Conservation (phyloP, 2,113 vertebrate species). For the Atractosteus spatula region DNA sequence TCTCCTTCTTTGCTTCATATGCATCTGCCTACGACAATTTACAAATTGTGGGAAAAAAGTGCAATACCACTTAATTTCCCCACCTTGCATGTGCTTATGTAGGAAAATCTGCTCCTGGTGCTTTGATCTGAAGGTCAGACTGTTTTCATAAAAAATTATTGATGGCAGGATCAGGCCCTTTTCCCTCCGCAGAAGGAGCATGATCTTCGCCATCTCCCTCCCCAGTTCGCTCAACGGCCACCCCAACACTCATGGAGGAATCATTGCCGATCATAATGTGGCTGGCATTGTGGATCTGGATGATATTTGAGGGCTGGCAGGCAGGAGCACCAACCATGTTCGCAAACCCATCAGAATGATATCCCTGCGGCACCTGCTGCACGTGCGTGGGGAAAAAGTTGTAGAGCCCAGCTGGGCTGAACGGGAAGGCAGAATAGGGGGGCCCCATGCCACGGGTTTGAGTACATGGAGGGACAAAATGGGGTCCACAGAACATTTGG, state of each 20-base stretch:
- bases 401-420: neutral
- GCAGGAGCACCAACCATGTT: neutral
- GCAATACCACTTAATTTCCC: no score
- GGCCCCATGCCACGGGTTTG: neutral
- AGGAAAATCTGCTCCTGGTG: no score
- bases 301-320: slow-evolving; percentile 29
- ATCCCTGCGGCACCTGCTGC: slow-evolving; percentile 8
- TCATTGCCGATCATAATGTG: slow-evolving; percentile 65
- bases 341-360: neutral
- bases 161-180: no score
- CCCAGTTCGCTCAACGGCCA: slow-evolving; percentile 13
- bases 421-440: neutral
- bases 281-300: slow-evolving; percentile 56
- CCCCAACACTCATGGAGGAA: slow-evolving; percentile 56
- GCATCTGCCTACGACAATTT: no score
- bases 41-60: no score
- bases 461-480: neutral
- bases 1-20: no score
- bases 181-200: no score
- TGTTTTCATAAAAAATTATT: no score
- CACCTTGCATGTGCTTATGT: no score
- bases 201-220: slow-evolving; percentile 42
- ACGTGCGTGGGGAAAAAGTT: neutral
- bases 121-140: no score
- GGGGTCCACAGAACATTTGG: neutral